These are phyloP conservation scores for Conus betulinus DNA, from an alignment of 1,140 invertebrate species.

Conservation along the genomic window DNA sequence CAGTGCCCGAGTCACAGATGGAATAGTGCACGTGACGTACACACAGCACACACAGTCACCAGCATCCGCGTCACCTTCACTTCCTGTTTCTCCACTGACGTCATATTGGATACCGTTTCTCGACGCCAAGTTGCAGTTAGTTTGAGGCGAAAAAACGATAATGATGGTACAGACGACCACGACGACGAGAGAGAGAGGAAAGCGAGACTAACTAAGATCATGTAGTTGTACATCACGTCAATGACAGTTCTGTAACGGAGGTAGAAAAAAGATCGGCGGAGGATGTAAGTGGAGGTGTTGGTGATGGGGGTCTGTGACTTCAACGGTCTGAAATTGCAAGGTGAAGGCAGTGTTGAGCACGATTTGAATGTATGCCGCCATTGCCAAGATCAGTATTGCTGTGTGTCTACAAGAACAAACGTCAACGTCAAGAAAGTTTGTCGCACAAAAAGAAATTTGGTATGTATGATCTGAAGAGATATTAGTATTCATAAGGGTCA, in stretches of 20 bases:
- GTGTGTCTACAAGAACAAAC: background rate
- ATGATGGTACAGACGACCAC: slow-evolving; percentile 31
- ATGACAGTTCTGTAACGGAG: background rate
- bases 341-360: background rate
- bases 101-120: background rate
- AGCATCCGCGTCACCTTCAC: background rate
- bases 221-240: slow-evolving; percentile 1
- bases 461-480: too few species aligned
- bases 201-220: background rate
- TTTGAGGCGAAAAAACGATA: background rate
- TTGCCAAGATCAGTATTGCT: background rate
- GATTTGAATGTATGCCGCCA: background rate
- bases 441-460: too few species aligned
- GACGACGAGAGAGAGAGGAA: background rate
- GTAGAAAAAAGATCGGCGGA: background rate
- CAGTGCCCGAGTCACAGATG: background rate
- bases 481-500: too few species aligned
- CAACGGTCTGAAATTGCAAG: background rate
- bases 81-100: slow-evolving; percentile 4
- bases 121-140: background rate
- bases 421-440: too few species aligned
- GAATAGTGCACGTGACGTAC: background rate
- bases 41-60: background rate
- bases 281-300: slow-evolving; percentile 2
- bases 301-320: background rate